A percentile compares a stretch with the other conserved stretches of the same genome.
phyloP scores from a whole-genome alignment of 2,888 invertebrate species.

The Apamea crenata region DNA sequence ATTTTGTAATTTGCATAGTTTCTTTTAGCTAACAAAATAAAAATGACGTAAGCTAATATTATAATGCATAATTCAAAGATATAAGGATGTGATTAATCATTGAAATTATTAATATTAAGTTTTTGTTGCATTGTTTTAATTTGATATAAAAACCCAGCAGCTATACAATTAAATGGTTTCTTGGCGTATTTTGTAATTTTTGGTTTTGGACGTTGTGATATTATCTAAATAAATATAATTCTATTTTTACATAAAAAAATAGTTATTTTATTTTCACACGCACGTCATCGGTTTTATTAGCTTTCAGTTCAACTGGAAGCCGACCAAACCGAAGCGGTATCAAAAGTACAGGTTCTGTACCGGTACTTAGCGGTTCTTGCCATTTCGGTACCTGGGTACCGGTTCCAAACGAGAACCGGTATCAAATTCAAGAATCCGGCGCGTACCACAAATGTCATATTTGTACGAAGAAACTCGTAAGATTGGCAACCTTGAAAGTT shows the following conservation, averaged over 20 bases:
- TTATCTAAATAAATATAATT: slow-evolving; percentile 18
- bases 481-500: too few relatives aligned
- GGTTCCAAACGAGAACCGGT: too few relatives aligned
- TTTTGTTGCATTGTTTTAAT: background rate
- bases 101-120: slow-evolving; percentile 31
- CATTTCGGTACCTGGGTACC: too few relatives aligned
- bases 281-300: background rate
- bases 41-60: background rate
- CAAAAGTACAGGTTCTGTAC: too few relatives aligned
- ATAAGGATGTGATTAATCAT: slow-evolving; percentile 9
- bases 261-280: background rate
- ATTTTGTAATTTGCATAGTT: too few relatives aligned
- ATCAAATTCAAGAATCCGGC: too few relatives aligned
- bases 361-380: too few relatives aligned
- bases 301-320: background rate
- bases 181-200: background rate
- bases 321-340: background rate
- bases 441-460: too few relatives aligned
- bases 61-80: background rate
- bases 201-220: slow-evolving; percentile 27
- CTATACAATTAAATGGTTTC: slow-evolving; percentile 7
- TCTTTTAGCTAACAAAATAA: background rate
- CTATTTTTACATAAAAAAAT: slow-evolving; percentile 4
- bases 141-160: background rate
- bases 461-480: too few relatives aligned